Base-by-base conservation (phyloP, 2,797 vertebrate species). In the Enoplosus armatus region DNA sequence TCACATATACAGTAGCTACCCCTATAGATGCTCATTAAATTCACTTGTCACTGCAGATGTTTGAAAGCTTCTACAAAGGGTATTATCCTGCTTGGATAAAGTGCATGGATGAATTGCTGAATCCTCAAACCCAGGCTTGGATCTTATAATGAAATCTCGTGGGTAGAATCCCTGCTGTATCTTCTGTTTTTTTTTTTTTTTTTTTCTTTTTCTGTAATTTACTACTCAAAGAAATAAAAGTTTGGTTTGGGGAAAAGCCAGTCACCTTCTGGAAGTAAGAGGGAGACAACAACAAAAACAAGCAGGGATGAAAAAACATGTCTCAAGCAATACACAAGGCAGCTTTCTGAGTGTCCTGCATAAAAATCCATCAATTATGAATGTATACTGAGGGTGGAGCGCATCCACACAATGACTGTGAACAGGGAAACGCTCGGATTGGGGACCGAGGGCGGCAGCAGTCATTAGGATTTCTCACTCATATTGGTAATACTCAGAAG, bases 361-460 rank as follows among this genome's bases (percentile, higher is more conserved):
- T 71, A 41, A 83, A 47, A 61, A 56, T 20, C 63, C 67, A 85
- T 88, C 75, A 85, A 90, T 92, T 91, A 89, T 88, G 64, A 77
- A 92, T 75, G 45, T 55, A 59, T 33, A 35, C 45, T 31, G 72
- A 60, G 80, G 62, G 29, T 79, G 75, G 62, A 61, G 83, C 64
- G 35, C 27, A 64, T 66, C 72, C 59, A 68, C 67, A 77, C 74
- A 64, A 55, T 37, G 76, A 71, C 9, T 29, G 58, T 70, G 33
- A 87, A 85, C 68, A 45, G 62, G 53, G 68, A 79, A n/a, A 26
- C 0, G 29, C 58, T 65, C 72, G 79, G 43, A 83, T 29, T 20
- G 64, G 59, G 78, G 64, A 50, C 60, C 1, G 45, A 72, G 55
- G 66, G 76, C 63, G 35, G 74, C 67, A 41, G 60, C 76, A 83